Percentiles rank a stretch among this genome's conserved stretches.
These are phyloP conservation scores for Morus bassanus DNA, from an alignment of 2,797 vertebrate species.

Conservation along the genomic window DNA sequence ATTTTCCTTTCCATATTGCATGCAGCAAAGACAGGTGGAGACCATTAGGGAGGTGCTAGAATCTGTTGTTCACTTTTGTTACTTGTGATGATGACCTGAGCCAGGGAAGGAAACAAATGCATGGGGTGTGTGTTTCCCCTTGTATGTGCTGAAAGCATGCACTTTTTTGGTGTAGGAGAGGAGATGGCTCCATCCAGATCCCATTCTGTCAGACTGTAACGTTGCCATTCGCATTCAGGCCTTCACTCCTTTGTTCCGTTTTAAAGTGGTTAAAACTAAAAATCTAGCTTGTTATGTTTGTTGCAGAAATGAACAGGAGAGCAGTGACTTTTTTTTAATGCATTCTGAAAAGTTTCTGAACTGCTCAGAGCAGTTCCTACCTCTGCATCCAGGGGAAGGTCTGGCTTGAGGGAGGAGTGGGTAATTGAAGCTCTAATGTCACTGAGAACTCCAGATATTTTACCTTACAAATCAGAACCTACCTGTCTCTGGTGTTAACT, in stretches of 20 bases:
- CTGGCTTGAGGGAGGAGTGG: not conserved
- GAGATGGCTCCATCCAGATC: not conserved
- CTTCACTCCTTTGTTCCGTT: not conserved
- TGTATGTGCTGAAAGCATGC: not conserved
- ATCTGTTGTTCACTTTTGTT: not conserved
- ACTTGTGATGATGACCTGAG: not conserved
- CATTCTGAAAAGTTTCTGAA: not conserved
- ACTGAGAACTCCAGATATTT: not conserved
- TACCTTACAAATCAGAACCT: not conserved
- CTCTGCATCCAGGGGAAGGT: not conserved
- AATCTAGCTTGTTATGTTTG: not conserved
- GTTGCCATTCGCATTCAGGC: fast-evolving
- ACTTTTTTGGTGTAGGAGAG: not conserved
- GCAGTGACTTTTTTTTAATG: not conserved
- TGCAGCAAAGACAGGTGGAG: not conserved
- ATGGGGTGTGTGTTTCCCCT: not conserved
- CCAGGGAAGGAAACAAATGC: not conserved
- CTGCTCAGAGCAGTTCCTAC: not conserved
- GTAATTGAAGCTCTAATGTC: not conserved
- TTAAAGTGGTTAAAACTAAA: not conserved
- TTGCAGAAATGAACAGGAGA: not conserved
- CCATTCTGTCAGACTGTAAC: not conserved
- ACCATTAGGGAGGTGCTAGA: not conserved
- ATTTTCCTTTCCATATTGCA: not conserved
- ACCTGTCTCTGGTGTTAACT: not conserved